A percentile compares a stretch with the other conserved stretches of the same genome.
Evolutionary conservation across 1,140 invertebrate species (phyloP).

Genomic region (Magallana gigas): DNA sequence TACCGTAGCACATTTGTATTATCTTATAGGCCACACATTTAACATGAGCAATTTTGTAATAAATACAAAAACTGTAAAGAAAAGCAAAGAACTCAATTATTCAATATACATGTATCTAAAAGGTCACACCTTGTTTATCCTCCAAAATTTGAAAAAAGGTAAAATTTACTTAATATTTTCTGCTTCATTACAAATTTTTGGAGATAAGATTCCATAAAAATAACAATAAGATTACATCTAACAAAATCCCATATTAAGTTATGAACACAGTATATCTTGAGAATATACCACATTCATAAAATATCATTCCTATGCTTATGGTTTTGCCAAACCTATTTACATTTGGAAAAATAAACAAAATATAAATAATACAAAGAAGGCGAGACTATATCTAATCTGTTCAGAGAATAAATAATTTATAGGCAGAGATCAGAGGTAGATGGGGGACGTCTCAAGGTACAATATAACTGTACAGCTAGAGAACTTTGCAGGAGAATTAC

Average conservation of each 20-base stretch:
- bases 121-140: too few relatives aligned
- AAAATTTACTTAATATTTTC: neutral
- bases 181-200: neutral
- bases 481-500: too few relatives aligned
- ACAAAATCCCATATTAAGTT: too few relatives aligned
- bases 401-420: conserved; percentile 17
- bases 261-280: too few relatives aligned
- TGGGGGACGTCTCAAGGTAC: neutral
- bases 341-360: neutral
- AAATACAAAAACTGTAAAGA: too few relatives aligned
- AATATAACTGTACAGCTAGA: too few relatives aligned
- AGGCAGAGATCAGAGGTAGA: neutral
- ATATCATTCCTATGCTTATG: too few relatives aligned
- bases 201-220: neutral
- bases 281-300: too few relatives aligned
- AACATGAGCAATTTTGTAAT: too few relatives aligned
- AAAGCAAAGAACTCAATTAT: too few relatives aligned
- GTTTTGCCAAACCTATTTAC: neutral
- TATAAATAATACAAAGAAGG: conserved; percentile 14
- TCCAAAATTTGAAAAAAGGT: too few relatives aligned
- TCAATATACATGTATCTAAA: too few relatives aligned
- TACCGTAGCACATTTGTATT: neutral
- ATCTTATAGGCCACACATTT: neutral
- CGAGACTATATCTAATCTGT: conserved; percentile 10
- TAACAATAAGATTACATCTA: neutral